Conservation (phyloP, 2,797 vertebrate genomes). For the Enteromius unitaeniatus region DNA sequence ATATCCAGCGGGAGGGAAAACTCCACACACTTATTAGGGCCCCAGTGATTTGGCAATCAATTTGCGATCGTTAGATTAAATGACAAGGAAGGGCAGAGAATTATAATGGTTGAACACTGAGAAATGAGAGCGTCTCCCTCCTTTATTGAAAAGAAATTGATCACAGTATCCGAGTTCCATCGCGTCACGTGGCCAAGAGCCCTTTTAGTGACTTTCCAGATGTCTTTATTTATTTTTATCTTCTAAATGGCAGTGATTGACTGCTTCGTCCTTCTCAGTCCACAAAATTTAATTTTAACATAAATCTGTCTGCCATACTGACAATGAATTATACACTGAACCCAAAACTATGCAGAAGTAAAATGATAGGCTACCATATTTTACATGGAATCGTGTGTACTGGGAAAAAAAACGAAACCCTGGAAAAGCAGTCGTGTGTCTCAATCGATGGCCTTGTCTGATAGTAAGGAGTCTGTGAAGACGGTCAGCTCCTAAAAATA, state of each 20-base stretch:
- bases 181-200: conserved; percentile 36
- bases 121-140: conserved; percentile 18
- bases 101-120: conserved; percentile 12
- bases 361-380: conserved; percentile 64
- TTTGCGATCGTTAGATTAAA: conserved; percentile 44
- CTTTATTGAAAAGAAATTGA: conserved; percentile 45
- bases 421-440: neutral
- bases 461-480: neutral
- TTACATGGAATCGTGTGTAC: conserved; percentile 61
- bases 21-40: conserved; percentile 21
- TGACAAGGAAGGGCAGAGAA: conserved; percentile 38
- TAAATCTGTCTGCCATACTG: conserved; percentile 70
- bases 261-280: conserved; percentile 64
- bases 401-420: neutral
- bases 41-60: conserved; percentile 17
- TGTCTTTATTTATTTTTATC: conserved; percentile 71
- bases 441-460: neutral
- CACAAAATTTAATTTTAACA: conserved; percentile 73
- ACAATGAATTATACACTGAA: conserved; percentile 75
- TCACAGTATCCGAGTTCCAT: conserved; percentile 17
- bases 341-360: conserved; percentile 68
- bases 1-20: conserved; percentile 30
- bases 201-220: conserved; percentile 59
- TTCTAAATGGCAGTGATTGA: conserved; percentile 67
- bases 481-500: neutral